Evolutionary conservation across 1,140 invertebrate species (phyloP).

Genomic region (Neomicropteryx cornuta): DNA sequence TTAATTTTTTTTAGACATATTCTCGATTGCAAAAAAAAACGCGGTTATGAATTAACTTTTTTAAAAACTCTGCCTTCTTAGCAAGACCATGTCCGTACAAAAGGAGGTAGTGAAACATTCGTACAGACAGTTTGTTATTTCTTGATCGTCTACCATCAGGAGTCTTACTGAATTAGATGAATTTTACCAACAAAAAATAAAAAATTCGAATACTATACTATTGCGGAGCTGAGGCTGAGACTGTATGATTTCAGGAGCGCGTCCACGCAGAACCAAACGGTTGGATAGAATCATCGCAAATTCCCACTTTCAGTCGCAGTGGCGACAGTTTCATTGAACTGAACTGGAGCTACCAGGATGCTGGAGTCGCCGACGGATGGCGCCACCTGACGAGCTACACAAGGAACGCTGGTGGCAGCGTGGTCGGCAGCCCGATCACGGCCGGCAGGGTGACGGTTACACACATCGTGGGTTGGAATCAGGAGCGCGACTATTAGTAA

Average conservation of each 20-base stretch:
- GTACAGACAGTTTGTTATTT: no score
- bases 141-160: no score
- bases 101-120: no score
- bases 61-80: no score
- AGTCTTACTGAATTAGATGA: no score
- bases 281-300: slow-evolving; percentile 27
- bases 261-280: slow-evolving; percentile 27
- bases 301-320: slow-evolving; percentile 26
- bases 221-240: no score
- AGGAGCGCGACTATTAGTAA: slow-evolving; percentile 18
- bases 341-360: slow-evolving; percentile 16
- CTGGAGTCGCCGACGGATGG: slow-evolving; percentile 18
- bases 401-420: slow-evolving; percentile 21
- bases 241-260: slow-evolving; percentile 27
- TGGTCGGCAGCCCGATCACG: slow-evolving; percentile 22
- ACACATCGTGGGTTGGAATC: slow-evolving; percentile 26
- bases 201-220: no score
- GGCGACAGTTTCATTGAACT: slow-evolving; percentile 27
- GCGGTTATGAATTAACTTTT: no score
- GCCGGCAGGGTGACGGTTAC: slow-evolving; percentile 36
- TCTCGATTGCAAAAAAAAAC: no score
- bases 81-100: no score
- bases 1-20: no score
- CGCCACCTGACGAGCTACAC: slow-evolving; percentile 33
- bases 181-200: no score